A percentile compares a stretch with the other conserved stretches of the same genome.
These are phyloP conservation scores for Notolepis coatsorum DNA, from an alignment of 2,797 vertebrate genomes.

Conservation along the genomic window DNA sequence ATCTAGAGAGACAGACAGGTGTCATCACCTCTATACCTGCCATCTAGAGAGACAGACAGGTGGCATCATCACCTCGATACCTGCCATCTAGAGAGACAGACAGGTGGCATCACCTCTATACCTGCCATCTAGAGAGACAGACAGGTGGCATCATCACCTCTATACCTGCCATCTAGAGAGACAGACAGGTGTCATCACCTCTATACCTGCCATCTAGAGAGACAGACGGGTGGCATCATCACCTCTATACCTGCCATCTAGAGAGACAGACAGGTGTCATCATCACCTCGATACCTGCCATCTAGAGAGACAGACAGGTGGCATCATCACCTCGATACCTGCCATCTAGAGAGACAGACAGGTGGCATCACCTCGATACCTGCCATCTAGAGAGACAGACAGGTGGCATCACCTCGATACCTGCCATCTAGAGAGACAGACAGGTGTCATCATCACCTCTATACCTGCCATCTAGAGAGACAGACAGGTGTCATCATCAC, in stretches of 20 bases:
- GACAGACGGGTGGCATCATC: no score
- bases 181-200: no score
- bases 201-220: slow-evolving; percentile 66
- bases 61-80: slow-evolving; percentile 81
- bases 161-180: slow-evolving; percentile 64
- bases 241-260: slow-evolving; percentile 75
- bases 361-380: slow-evolving; percentile 80
- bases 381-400: slow-evolving; percentile 67
- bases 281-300: slow-evolving; percentile 78
- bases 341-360: no score
- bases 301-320: no score
- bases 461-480: slow-evolving; percentile 67
- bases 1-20: no score
- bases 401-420: slow-evolving; percentile 81
- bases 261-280: no score
- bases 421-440: slow-evolving; percentile 68
- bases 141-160: no score
- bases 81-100: slow-evolving; percentile 68
- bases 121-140: slow-evolving; percentile 69
- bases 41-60: no score
- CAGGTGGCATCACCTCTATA: slow-evolving; percentile 81
- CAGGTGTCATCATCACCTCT: no score
- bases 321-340: slow-evolving; percentile 78
- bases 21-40: slow-evolving; percentile 78
- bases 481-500: no score